phyloP scores from a whole-genome alignment of 2,888 invertebrate species.

The Sesia apiformis region DNA sequence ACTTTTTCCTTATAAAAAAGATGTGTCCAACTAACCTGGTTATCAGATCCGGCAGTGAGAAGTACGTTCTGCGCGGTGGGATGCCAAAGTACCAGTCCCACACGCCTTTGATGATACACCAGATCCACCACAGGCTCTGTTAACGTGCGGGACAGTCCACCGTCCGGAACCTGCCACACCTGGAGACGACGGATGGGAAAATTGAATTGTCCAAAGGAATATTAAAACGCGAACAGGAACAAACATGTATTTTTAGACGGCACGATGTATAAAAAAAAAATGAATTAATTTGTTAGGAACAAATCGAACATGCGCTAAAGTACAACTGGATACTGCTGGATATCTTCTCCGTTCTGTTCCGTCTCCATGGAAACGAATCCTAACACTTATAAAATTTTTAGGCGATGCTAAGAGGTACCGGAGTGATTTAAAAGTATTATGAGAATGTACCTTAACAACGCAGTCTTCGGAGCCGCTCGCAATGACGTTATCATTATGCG shows the following conservation, averaged over 20 bases:
- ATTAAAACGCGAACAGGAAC: neutral
- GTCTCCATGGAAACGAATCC: too few species aligned
- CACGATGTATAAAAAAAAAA: neutral
- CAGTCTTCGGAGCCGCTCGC: slow-evolving; percentile 98
- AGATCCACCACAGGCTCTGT: slow-evolving; percentile 96
- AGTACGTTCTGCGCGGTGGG: slow-evolving; percentile 96
- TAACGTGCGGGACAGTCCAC: slow-evolving; percentile 89
- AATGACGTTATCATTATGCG: slow-evolving; percentile 98
- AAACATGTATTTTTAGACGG: neutral
- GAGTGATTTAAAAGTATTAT: too few species aligned
- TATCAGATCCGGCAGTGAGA: slow-evolving; percentile 94
- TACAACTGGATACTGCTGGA: too few species aligned
- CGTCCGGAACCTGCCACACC: slow-evolving; percentile 96
- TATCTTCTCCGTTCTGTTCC: too few species aligned
- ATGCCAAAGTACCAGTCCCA: slow-evolving; percentile 96
- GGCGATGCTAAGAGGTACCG: neutral
- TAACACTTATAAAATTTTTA: too few species aligned
- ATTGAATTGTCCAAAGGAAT: neutral
- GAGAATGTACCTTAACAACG: slow-evolving; percentile 83
- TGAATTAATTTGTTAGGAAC: neutral
- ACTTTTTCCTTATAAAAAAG: neutral
- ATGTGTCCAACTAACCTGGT: slow-evolving; percentile 75
- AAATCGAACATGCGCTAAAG: too few species aligned
- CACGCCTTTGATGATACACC: slow-evolving; percentile 92
- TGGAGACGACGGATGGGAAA: slow-evolving; percentile 14